These are phyloP conservation scores for Mactromeris polynyma DNA, from an alignment of 2,888 invertebrate genomes.

Conservation along the genomic window DNA sequence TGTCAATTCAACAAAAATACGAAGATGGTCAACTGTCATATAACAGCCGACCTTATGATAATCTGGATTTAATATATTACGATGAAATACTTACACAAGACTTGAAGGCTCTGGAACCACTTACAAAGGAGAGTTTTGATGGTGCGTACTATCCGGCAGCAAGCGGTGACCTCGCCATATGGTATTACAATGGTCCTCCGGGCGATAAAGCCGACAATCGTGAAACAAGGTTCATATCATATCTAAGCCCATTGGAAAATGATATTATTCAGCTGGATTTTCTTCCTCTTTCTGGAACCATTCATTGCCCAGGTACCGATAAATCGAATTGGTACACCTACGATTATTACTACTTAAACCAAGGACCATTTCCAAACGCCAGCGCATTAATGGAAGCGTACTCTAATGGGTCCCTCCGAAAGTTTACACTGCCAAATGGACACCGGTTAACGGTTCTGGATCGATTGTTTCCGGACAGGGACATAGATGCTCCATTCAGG, in stretches of 20 bases:
- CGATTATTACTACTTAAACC: constrained; percentile 72
- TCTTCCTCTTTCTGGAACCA: constrained; percentile 68
- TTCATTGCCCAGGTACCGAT: constrained; percentile 72
- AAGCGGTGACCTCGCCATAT: constrained; percentile 39
- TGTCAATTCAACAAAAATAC: constrained; percentile 38
- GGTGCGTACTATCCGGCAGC: constrained; percentile 49
- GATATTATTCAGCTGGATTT: constrained; percentile 65
- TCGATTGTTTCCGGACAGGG: constrained; percentile 59
- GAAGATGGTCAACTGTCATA: constrained; percentile 56
- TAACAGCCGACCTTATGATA: constrained; percentile 68
- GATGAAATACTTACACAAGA: constrained; percentile 45
- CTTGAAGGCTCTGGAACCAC: constrained; percentile 48
- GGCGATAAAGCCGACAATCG: constrained; percentile 52
- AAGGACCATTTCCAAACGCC: constrained; percentile 71
- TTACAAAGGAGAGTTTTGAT: constrained; percentile 68
- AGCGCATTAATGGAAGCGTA: constrained; percentile 63
- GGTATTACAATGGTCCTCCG: constrained; percentile 63
- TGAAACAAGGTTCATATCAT: constrained; percentile 53
- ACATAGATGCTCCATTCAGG: constrained; percentile 51
- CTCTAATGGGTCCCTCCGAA: constrained; percentile 54
- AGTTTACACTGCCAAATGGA: constrained; percentile 64
- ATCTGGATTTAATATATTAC: constrained; percentile 57
- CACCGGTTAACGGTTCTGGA: constrained; percentile 55
- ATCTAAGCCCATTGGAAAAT: constrained; percentile 37
- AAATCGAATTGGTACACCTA: constrained; percentile 66